Conservation (phyloP, 1,140 invertebrate species). For the Brachionus rubens region DNA sequence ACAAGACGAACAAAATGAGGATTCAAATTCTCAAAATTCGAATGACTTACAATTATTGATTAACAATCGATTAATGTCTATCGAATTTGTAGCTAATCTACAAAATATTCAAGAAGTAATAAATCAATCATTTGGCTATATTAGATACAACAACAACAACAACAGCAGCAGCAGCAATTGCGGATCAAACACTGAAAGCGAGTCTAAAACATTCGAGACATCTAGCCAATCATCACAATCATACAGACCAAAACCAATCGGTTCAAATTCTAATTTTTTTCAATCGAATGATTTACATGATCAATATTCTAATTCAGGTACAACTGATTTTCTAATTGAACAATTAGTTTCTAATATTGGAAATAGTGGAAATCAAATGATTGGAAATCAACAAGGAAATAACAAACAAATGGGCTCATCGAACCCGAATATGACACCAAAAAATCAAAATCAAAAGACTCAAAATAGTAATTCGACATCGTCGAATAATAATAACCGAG, state of each 20-base stretch:
- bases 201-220: neutral
- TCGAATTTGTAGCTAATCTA: constrained; percentile 39
- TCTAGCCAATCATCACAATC: constrained; percentile 5
- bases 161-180: no score
- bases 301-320: neutral
- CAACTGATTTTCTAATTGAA: constrained; percentile 12
- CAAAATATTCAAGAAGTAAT: neutral
- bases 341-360: constrained; percentile 6
- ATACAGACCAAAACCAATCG: neutral
- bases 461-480: neutral
- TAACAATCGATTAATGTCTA: constrained; percentile 25
- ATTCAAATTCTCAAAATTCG: neutral
- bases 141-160: constrained; percentile 22
- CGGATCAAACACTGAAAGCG: neutral
- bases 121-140: constrained; percentile 33
- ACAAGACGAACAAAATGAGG: neutral
- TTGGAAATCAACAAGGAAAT: neutral
- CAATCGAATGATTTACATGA: neutral
- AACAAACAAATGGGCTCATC: neutral
- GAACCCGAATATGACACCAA: neutral
- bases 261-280: neutral
- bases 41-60: constrained; percentile 5
- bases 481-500: neutral
- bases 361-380: neutral
- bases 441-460: neutral